Conservation (phyloP, 2,113 vertebrate species). For the Tragulus kanchil region DNA sequence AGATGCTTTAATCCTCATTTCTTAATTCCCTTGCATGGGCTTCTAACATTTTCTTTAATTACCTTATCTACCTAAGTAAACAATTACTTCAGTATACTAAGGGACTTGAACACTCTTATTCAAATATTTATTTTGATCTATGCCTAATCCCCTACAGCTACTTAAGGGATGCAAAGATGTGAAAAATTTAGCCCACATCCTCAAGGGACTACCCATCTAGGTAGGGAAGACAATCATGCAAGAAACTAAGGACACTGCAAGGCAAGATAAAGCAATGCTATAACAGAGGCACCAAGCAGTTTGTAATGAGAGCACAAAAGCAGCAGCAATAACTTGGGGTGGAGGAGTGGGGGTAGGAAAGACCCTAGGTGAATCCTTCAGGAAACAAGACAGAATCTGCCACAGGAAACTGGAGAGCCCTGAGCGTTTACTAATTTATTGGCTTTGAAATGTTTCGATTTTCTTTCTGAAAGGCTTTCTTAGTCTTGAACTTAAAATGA, state of each 20-base stretch:
- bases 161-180: constrained; percentile 1
- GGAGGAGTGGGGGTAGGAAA: background rate
- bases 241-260: constrained; percentile 13
- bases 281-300: background rate
- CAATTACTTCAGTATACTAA: constrained; percentile 47
- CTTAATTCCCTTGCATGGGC: background rate
- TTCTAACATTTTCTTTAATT: constrained; percentile 62
- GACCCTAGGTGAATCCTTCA: background rate
- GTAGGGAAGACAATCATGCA: background rate
- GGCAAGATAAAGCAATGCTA: constrained; percentile 36
- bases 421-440: constrained; percentile 33
- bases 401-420: background rate
- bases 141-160: constrained; percentile 21
- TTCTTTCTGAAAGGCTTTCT: constrained; percentile 48
- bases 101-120: background rate
- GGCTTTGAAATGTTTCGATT: constrained; percentile 30
- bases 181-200: constrained; percentile 43
- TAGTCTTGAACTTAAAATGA: constrained; percentile 59
- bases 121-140: constrained; percentile 58
- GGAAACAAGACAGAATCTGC: constrained; percentile 54
- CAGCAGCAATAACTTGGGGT: background rate
- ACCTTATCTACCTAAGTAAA: constrained; percentile 31
- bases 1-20: constrained; percentile 53
- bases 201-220: constrained; percentile 35
- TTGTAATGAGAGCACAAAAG: background rate